Evolutionary conservation across 2,888 invertebrate genomes (phyloP).

Genomic region (Diaprepes abbreviatus): DNA sequence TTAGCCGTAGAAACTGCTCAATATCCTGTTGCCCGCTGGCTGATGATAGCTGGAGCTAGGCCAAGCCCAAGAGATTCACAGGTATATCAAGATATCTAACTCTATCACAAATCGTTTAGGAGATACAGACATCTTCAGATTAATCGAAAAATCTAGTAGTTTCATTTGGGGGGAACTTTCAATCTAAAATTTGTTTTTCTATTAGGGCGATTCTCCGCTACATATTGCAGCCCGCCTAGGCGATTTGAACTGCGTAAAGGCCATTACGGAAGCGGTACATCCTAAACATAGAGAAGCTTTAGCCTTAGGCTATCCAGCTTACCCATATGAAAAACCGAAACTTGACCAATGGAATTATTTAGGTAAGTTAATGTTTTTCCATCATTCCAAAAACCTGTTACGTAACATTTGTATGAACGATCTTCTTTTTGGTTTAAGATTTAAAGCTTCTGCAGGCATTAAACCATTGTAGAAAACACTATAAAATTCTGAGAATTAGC

Average conservation of each 20-base stretch:
- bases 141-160: no score
- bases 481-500: not conserved
- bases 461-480: no score
- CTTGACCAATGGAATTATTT: constrained; percentile 88
- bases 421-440: no score
- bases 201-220: constrained; percentile 86
- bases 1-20: constrained; percentile 86
- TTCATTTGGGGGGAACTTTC: no score
- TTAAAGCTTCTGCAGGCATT: no score
- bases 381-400: no score
- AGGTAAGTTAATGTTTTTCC: no score
- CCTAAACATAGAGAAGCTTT: constrained; percentile 66
- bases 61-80: constrained; percentile 74
- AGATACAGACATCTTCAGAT: no score
- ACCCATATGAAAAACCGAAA: constrained; percentile 67
- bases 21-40: constrained; percentile 79
- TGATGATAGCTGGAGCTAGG: constrained; percentile 84
- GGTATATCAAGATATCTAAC: constrained; percentile 18
- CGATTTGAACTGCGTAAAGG: constrained; percentile 78
- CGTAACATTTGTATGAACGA: no score
- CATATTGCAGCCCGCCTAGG: constrained; percentile 85
- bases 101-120: no score
- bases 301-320: constrained; percentile 62
- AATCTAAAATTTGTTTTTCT: not conserved
- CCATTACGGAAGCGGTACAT: constrained; percentile 78